Conservation (phyloP, 1,140 invertebrate species). For the Parapsyche elsis region DNA sequence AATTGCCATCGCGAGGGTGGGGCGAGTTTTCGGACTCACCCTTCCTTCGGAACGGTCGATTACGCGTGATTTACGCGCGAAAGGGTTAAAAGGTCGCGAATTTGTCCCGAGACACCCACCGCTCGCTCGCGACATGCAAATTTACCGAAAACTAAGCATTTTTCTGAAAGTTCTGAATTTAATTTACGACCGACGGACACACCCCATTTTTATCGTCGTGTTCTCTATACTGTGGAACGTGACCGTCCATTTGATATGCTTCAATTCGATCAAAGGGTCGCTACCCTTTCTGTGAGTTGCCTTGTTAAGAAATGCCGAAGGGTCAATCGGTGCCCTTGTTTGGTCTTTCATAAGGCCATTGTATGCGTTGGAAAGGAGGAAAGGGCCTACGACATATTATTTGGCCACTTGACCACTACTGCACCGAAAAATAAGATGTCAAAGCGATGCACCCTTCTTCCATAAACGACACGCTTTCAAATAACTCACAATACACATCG, state of each 20-base stretch:
- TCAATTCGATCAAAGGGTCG: not conserved
- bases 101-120: not conserved
- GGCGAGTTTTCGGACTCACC: no score
- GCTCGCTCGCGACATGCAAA: not conserved
- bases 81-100: slow-evolving; percentile 36
- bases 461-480: no score
- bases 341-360: slow-evolving; percentile 40
- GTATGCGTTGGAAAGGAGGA: slow-evolving; percentile 22
- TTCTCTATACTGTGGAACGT: slow-evolving; percentile 11
- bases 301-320: slow-evolving; percentile 36
- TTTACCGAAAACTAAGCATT: slow-evolving; percentile 18
- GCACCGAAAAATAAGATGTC: slow-evolving; percentile 28
- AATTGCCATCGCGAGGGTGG: not conserved
- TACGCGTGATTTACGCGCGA: slow-evolving; percentile 19
- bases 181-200: no score
- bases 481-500: no score
- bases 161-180: not conserved
- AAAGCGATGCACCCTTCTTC: not conserved
- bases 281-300: not conserved
- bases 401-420: slow-evolving; percentile 50
- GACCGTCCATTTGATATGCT: slow-evolving; percentile 37
- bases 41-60: not conserved
- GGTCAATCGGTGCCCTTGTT: slow-evolving; percentile 43
- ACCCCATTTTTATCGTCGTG: no score
- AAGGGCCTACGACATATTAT: slow-evolving; percentile 52